These are phyloP conservation scores for Balaeniceps rex DNA, from an alignment of 2,113 vertebrate genomes.

Conservation along the genomic window DNA sequence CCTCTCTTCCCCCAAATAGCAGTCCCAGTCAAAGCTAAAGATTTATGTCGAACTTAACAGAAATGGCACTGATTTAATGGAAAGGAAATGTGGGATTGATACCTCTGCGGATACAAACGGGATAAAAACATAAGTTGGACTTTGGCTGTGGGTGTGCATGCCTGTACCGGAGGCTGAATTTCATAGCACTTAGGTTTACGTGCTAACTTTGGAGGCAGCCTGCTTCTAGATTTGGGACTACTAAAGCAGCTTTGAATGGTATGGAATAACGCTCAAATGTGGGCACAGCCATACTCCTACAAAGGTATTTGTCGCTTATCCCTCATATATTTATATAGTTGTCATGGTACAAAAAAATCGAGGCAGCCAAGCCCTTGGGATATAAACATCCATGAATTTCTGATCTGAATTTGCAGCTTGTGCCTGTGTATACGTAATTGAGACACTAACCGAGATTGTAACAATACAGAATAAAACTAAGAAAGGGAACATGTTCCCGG, in stretches of 20 bases:
- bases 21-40: background rate
- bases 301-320: background rate
- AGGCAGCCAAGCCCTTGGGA: background rate
- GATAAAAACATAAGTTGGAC: background rate
- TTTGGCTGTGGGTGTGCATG: background rate
- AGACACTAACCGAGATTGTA: background rate
- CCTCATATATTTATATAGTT: background rate
- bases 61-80: background rate
- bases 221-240: background rate
- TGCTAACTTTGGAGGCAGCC: background rate
- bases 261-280: background rate
- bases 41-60: background rate
- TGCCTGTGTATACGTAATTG: background rate
- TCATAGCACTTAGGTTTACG: background rate
- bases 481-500: conserved; percentile 35
- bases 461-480: conserved; percentile 43
- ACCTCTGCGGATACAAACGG: background rate
- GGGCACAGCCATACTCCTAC: background rate
- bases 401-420: conserved; percentile 6
- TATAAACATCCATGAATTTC: background rate
- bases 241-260: background rate
- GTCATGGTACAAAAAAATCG: background rate
- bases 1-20: background rate
- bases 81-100: background rate
- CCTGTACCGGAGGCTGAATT: background rate